Conservation (phyloP, 1,140 invertebrate genomes). For the Pteromalus puparum region DNA sequence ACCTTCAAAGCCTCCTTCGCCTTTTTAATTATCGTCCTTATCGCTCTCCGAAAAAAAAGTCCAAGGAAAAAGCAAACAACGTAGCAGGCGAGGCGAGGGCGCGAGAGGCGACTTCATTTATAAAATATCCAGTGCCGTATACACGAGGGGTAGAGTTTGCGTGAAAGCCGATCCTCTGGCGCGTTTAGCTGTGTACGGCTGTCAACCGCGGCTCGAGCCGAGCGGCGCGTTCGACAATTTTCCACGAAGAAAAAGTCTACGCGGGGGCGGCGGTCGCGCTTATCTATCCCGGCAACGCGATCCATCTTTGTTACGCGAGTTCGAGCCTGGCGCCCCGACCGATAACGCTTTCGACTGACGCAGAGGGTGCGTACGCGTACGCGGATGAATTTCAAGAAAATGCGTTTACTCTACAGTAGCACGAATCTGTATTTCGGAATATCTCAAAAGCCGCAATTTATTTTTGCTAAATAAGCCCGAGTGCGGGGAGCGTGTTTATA, state of each 20-base stretch:
- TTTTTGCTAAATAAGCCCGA: too few relatives aligned
- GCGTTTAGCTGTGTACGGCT: slow-evolving; percentile 22
- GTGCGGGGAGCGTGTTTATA: neutral
- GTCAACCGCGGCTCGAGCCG: slow-evolving; percentile 17
- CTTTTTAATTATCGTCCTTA: slow-evolving; percentile 37
- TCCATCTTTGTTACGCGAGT: slow-evolving; percentile 47
- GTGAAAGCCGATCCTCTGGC: slow-evolving; percentile 5
- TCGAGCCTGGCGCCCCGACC: neutral
- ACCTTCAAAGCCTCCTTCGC: neutral
- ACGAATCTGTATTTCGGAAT: too few relatives aligned
- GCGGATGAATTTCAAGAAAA: neutral
- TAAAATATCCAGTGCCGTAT: slow-evolving; percentile 33
- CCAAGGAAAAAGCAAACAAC: neutral
- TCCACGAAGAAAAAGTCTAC: slow-evolving; percentile 31
- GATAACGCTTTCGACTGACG: slow-evolving; percentile 29
- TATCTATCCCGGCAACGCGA: slow-evolving; percentile 34
- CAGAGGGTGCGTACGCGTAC: neutral
- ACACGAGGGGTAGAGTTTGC: neutral
- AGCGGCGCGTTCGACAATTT: slow-evolving; percentile 39
- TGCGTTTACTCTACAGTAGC: too few relatives aligned
- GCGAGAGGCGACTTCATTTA: slow-evolving; percentile 40
- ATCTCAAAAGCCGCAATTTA: too few relatives aligned
- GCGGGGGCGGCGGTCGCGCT: slow-evolving; percentile 31
- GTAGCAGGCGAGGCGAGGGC: neutral
- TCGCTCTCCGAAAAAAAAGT: neutral